Evolutionary conservation across 2,888 invertebrate species (phyloP), one percentile per base, ranked within the genome.

Genomic region (Ochropleura plecta): DNA sequence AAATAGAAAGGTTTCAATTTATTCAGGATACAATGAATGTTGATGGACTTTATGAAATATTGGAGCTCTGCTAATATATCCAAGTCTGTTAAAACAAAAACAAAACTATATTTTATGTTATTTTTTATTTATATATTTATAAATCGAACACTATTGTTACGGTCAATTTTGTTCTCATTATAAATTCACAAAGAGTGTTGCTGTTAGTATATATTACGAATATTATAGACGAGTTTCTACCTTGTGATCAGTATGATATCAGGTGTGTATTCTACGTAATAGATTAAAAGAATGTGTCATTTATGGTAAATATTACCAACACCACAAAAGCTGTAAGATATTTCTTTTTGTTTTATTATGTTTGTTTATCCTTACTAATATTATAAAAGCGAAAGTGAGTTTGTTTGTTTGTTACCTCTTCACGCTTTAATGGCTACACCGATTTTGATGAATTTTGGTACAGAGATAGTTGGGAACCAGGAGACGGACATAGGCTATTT

Each of bases 121-220:
- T 57, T 49, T 20, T 5, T 51, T 67, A 53, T 63, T 64, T 57
- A 74, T 77, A 77, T 85, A 82, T 74, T 77, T 51, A 78, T 0
- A 0, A 0, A 42, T n/a, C 30, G 7, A 59, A 70, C n/a, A 20
- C 6, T 44, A 46, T 64, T 76, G 55, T 57, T 70, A 76, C 0
- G n/a, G 30, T 12, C 42, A 65, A 64, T 74, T 72, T 64, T 18
- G 48, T 46, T 14, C 18, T 79, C 44, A 10, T 84, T 83, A 70
- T 59, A 77, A 75, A 84, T 84, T 79, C 84, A 79, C 73, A 79
- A 84, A 86, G 71, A 18, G 59, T 72, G 68, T 75, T 84, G 70
- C 53, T 78, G 42, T 68, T 71, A 59, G 59, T 67, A 79, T 70
- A 30, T 9, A 44, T 53, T n/a, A 57, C 55, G n/a, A 70, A 71